A percentile compares a stretch with the other conserved stretches of the same genome.
Evolutionary conservation across 1,140 invertebrate species (phyloP).

Genomic region (Neodiprion lecontei): DNA sequence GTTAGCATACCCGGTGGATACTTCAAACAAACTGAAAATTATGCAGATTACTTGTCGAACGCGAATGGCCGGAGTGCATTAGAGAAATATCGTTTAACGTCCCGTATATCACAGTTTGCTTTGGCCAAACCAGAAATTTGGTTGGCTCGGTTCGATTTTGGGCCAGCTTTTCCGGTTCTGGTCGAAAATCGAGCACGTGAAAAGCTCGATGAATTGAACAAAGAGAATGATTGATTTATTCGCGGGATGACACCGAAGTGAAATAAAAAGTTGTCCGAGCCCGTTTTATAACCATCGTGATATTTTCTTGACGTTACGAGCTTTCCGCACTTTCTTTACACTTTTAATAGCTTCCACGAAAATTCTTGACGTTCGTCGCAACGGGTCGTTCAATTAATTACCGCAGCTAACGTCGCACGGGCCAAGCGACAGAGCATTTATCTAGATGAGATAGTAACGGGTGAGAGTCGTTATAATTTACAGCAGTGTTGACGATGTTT

Average conservation of each 20-base stretch:
- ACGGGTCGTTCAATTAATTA: not conserved
- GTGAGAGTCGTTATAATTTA: not conserved
- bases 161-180: not conserved
- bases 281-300: no score
- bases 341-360: no score
- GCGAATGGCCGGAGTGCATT: not conserved
- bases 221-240: no score
- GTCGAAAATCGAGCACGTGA: not conserved
- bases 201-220: no score
- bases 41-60: not conserved
- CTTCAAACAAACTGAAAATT: slow-evolving; percentile 1
- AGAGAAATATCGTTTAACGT: not conserved
- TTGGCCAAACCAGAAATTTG: not conserved
- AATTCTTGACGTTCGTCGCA: not conserved
- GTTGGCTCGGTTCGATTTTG: not conserved
- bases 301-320: no score
- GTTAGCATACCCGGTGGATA: not conserved
- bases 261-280: no score
- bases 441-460: not conserved
- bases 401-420: not conserved
- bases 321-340: no score
- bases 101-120: not conserved
- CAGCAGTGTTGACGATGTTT: not conserved
- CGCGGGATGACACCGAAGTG: no score
- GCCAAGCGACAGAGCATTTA: not conserved